Conservation (phyloP, 2,888 invertebrate genomes). For the Hypomecis punctinalis region DNA sequence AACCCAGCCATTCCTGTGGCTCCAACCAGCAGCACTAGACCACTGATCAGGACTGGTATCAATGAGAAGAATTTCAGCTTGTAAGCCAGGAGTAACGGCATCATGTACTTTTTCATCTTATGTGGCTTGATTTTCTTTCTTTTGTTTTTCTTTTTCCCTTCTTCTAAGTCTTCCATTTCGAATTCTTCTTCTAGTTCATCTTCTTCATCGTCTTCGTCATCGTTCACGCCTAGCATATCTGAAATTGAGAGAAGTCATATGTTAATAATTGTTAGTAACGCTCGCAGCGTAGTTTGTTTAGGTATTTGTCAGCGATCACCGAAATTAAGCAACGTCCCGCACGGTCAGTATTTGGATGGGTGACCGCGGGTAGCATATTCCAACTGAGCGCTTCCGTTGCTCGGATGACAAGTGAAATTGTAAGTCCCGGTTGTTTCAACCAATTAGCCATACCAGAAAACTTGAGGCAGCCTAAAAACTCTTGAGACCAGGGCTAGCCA, state of each 20-base stretch:
- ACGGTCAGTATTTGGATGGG: too few species aligned
- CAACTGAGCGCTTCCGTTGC: too few species aligned
- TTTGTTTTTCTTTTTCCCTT: slow-evolving; percentile 49
- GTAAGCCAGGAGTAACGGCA: slow-evolving; percentile 92
- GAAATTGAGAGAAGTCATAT: slow-evolving; percentile 47
- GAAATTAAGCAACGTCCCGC: too few species aligned
- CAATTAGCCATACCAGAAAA: too few species aligned
- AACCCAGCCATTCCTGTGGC: slow-evolving; percentile 93
- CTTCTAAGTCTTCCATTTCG: slow-evolving; percentile 37
- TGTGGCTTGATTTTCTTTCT: slow-evolving; percentile 75
- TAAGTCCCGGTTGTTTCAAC: too few species aligned
- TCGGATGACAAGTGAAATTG: too few species aligned
- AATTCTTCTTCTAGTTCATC: slow-evolving; percentile 58
- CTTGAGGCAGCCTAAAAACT: too few species aligned
- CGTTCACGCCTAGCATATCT: slow-evolving; percentile 74
- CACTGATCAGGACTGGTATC: slow-evolving; percentile 90
- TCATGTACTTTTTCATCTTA: slow-evolving; percentile 88
- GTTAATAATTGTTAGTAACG: not conserved
- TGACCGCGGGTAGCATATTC: too few species aligned
- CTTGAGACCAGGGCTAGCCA: too few species aligned
- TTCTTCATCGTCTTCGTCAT: slow-evolving; percentile 65
- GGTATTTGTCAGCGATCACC: too few species aligned
- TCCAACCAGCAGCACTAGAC: slow-evolving; percentile 89
- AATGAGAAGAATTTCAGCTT: slow-evolving; percentile 93
- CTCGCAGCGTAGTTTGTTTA: too few species aligned